A percentile compares a stretch with the other conserved stretches of the same genome.
phyloP scores from a whole-genome alignment of 2,888 invertebrate genomes.

The Lutraria lutraria region DNA sequence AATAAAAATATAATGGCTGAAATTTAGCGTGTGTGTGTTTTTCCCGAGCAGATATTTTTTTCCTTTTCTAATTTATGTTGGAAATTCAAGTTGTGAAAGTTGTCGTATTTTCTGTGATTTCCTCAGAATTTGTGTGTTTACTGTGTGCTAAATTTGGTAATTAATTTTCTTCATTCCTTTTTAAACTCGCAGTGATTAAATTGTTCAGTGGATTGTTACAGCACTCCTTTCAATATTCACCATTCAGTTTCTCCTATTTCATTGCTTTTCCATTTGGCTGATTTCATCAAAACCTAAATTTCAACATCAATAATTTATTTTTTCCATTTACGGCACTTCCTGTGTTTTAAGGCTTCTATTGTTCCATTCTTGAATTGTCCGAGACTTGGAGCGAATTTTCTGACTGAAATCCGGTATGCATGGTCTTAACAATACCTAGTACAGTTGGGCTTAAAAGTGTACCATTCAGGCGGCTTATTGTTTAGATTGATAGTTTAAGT shows the following conservation, averaged over 20 bases:
- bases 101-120: constrained; percentile 1
- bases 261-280: constrained; percentile 44
- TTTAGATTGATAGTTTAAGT: neutral
- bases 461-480: neutral
- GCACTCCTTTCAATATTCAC: neutral
- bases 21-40: neutral
- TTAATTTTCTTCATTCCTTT: neutral
- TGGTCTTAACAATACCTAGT: neutral
- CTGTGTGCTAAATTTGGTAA: neutral
- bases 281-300: constrained; percentile 48
- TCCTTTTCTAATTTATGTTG: neutral
- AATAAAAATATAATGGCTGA: neutral
- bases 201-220: neutral
- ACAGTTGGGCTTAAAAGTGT: neutral
- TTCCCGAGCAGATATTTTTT: neutral
- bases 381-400: neutral
- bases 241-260: constrained; percentile 41
- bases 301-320: constrained; percentile 62
- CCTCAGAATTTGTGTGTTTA: neutral
- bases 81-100: neutral
- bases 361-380: constrained; percentile 38
- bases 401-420: constrained; percentile 15
- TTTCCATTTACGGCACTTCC: constrained; percentile 62
- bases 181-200: neutral
- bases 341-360: constrained; percentile 41